phyloP scores from a whole-genome alignment of 2,888 invertebrate species.

The Scrobipalpa costella region DNA sequence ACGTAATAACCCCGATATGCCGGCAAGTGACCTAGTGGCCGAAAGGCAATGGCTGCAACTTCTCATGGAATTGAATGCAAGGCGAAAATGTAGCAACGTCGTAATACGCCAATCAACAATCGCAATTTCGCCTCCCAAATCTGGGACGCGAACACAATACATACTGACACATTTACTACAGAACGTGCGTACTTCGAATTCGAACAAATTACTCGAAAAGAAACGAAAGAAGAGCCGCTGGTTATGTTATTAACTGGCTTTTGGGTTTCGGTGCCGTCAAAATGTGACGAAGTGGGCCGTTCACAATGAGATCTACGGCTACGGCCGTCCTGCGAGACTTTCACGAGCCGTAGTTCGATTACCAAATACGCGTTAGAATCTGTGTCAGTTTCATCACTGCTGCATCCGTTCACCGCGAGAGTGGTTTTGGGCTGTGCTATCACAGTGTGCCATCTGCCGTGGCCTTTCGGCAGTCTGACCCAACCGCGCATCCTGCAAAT shows the following conservation, averaged over 20 bases:
- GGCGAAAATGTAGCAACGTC: conserved; percentile 75
- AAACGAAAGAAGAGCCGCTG: conserved; percentile 54
- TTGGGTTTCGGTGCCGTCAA: conserved; percentile 74
- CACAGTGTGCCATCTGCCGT: conserved; percentile 13
- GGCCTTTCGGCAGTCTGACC: conserved; percentile 13
- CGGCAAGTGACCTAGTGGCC: conserved; percentile 69
- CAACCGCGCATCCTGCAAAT: conserved; percentile 19
- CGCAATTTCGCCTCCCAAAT: conserved; percentile 73
- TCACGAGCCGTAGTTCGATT: conserved; percentile 79
- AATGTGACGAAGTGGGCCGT: conserved; percentile 69
- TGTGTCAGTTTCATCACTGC: conserved; percentile 80
- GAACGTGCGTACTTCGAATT: too few species aligned
- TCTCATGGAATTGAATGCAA: conserved; percentile 77
- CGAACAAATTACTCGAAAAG: conserved; percentile 59
- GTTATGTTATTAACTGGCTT: conserved; percentile 60
- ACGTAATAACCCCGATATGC: conserved; percentile 44
- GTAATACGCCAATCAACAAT: conserved; percentile 73
- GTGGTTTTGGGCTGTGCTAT: conserved; percentile 24
- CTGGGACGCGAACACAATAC: conserved; percentile 70
- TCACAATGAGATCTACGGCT: conserved; percentile 69
- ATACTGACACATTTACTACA: conserved; percentile 53
- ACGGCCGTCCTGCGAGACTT: conserved; percentile 77
- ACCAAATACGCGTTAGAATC: conserved; percentile 81
- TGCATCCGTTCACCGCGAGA: conserved; percentile 62
- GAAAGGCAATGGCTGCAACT: conserved; percentile 67